Base-by-base conservation (phyloP, 1,140 invertebrate genomes). In the Melipona quadrifasciata region DNA sequence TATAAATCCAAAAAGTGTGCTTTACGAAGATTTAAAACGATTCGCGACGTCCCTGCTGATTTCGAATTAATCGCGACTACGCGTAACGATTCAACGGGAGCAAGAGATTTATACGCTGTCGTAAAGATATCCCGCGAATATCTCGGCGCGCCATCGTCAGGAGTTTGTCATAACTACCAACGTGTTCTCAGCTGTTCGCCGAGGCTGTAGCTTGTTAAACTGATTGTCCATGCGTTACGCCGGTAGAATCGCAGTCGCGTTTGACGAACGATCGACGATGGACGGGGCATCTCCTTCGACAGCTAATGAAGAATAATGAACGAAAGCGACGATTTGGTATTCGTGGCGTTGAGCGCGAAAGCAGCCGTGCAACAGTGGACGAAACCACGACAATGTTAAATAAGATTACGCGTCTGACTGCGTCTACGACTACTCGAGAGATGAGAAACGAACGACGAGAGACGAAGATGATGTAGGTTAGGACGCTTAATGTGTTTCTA, bases 71-170 rank as follows among this genome's bases (percentile, higher is more conserved):
- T 77, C 67, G 74, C 1, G 21, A 8, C 34, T 11, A 34, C 67
- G 21, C 14, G 82, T 17, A 72, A 72, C 72, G 53, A 53, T 84
- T 61, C 82, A 80, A 64, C 57, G 21, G 14, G 5, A 58, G 55
- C 39, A 47, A 84, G 65, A 72, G 76, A 80, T 84, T 83, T 83
- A 83, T 65, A 55, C 6, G 21, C n/a, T 16, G 31, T 83, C 65
- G 82, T 79, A 83, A 83, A 83, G 75, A 70, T 57, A 71, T 21
- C 27, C 58, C 61, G 65, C 79, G 83, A 39, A 75, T 89, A 89
- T 89, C 84, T 84, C 39, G 65, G 68, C 74, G 89, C 89, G 89
- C 89, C 89, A 90, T 90, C 89, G 83, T 86, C 80, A 87, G 89
- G 89, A 80, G 34, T 83, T 78, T 71, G 51, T 78, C 77, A 61